Conservation (phyloP, 2,797 vertebrate species). For the Onychomys torridus region DNA sequence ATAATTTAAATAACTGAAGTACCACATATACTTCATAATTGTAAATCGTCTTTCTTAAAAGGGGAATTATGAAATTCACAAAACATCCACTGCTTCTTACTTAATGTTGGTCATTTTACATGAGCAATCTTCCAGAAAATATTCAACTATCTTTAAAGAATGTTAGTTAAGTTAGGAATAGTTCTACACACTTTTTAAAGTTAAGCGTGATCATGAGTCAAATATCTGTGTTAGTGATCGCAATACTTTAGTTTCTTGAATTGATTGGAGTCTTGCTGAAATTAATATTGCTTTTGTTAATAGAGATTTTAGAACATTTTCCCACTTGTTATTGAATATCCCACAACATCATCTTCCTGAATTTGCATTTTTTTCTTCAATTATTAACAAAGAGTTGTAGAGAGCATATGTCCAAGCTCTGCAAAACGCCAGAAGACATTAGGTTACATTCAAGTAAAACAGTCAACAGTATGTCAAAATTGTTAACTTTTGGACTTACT, state of each 20-base stretch:
- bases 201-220: background rate
- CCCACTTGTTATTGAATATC: slow-evolving; percentile 1
- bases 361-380: background rate
- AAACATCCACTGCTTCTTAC: background rate
- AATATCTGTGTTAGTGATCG: slow-evolving; percentile 16
- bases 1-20: background rate
- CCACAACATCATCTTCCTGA: background rate
- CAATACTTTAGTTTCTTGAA: background rate
- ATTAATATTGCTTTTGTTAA: background rate
- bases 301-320: slow-evolving; percentile 16
- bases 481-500: background rate
- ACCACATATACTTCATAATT: slow-evolving; percentile 6
- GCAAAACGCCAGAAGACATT: background rate
- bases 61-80: background rate
- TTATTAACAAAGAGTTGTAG: background rate
- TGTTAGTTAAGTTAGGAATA: background rate
- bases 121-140: background rate
- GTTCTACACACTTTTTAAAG: background rate
- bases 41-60: slow-evolving; percentile 20
- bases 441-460: background rate
- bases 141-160: background rate
- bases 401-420: background rate
- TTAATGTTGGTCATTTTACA: slow-evolving; percentile 21
- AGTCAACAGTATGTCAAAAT: background rate
- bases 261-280: slow-evolving; percentile 8